phyloP scores from a whole-genome alignment of 1,140 invertebrate genomes.

The Colletes latitarsis region DNA sequence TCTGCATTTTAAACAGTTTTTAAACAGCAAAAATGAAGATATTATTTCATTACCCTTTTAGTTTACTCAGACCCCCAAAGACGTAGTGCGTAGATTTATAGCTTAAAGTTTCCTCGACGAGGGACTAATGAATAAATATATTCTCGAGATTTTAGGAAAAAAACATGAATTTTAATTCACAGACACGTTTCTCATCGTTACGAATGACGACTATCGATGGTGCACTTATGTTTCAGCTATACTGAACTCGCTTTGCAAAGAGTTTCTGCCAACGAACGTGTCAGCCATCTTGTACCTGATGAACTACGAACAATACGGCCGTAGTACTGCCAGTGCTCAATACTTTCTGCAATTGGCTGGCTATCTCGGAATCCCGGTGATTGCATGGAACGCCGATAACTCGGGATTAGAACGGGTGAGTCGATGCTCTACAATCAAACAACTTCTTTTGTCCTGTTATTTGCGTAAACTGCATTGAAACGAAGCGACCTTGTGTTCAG shows the following conservation, averaged over 20 bases:
- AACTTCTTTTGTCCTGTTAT: background rate
- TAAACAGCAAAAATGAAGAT: too few relatives aligned
- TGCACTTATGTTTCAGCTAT: slow-evolving; percentile 85
- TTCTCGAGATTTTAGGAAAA: too few relatives aligned
- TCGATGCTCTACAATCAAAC: slow-evolving; percentile 22
- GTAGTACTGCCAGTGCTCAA: slow-evolving; percentile 95
- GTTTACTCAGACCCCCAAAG: too few relatives aligned
- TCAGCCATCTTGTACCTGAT: slow-evolving; percentile 96
- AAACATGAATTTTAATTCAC: too few relatives aligned
- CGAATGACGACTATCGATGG: too few relatives aligned
- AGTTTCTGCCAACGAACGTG: slow-evolving; percentile 93
- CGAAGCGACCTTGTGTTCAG: too few relatives aligned
- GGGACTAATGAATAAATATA: too few relatives aligned
- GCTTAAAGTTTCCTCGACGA: too few relatives aligned
- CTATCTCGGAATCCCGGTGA: slow-evolving; percentile 93
- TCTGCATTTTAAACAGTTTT: too few relatives aligned
- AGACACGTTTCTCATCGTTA: too few relatives aligned
- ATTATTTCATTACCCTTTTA: too few relatives aligned
- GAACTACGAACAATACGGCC: slow-evolving; percentile 93
- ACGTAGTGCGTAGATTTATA: too few relatives aligned
- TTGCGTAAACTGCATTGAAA: background rate
- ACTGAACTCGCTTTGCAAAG: slow-evolving; percentile 91
- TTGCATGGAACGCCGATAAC: slow-evolving; percentile 97
- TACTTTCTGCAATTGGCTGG: slow-evolving; percentile 96
- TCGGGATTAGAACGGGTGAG: slow-evolving; percentile 89